A percentile compares a stretch with the other conserved stretches of the same genome.
Evolutionary conservation across 2,888 invertebrate species (phyloP).

Genomic region (Chelonus formosanus): DNA sequence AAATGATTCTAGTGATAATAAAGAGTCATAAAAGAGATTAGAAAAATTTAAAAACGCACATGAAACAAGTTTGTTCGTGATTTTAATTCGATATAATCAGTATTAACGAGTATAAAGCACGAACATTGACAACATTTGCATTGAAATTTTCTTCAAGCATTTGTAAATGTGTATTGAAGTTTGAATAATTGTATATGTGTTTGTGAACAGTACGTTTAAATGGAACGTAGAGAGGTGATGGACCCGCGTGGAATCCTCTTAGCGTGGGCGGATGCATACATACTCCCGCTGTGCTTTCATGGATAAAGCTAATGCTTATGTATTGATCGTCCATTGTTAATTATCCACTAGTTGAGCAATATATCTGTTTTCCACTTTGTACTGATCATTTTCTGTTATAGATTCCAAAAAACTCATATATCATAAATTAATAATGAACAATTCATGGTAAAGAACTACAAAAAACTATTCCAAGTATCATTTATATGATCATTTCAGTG

Average conservation of each 20-base stretch:
- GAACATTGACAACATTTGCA: constrained; percentile 3
- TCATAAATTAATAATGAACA: too few species aligned
- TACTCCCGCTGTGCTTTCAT: constrained; percentile 23
- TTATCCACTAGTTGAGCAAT: constrained; percentile 20
- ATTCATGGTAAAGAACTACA: too few species aligned
- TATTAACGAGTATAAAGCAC: background rate
- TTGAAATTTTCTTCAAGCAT: constrained; percentile 8
- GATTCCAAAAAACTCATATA: too few species aligned
- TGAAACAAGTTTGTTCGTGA: background rate
- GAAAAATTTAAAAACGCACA: background rate
- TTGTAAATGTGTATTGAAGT: background rate
- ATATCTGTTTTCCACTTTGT: background rate
- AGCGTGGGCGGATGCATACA: constrained; percentile 27
- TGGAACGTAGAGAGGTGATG: constrained; percentile 29
- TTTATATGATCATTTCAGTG: too few species aligned
- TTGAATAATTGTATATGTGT: background rate
- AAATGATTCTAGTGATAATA: background rate
- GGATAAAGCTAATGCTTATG: constrained; percentile 27
- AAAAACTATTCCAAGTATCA: too few species aligned
- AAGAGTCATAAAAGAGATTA: background rate
- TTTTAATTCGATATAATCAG: constrained; percentile 9
- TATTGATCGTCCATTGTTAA: constrained; percentile 25
- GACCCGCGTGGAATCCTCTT: constrained; percentile 32
- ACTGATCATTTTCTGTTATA: too few species aligned
- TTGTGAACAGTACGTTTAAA: constrained; percentile 17